Evolutionary conservation across 2,113 vertebrate species (phyloP), one percentile per base, ranked within the genome.

Genomic region (Xenus cinereus): DNA sequence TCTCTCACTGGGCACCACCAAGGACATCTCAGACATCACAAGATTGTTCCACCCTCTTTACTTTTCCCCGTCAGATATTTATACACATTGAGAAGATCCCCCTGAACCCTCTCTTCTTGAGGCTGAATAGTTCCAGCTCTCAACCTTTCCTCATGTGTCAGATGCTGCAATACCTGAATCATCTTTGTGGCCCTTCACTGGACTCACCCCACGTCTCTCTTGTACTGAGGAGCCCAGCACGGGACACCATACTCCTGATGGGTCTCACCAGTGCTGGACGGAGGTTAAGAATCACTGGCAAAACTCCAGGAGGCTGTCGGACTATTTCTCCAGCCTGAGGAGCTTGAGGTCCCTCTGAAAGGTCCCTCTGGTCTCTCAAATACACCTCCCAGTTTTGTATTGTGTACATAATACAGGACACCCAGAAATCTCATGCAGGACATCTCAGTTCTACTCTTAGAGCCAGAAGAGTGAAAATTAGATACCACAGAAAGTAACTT

Each of bases 401-500:
- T 68, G 2, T 33, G 13, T 53, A 9, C 12, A 6, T 37, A 67
- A 43, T 30, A 48, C 4, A 51, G 33, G 26, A 80, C 28, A 81
- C 16, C 8, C 46, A 54, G 32, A 43, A 56, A 33, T 43, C 43
- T 82, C 77, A 50, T 12, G 27, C 53, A 84, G 56, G 21, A 27
- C 20, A 54, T 77, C 56, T 86, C 35, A 81, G 27, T 78, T 84
- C n/a, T 39, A 17, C 28, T 45, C 11, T 24, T n/a, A n/a, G 15
- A 71, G 18, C 6, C 27, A 73, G 35, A 84, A 72, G 14, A 89
- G 43, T 79, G 82, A 94, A 77, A 94, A 82, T 84, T 51, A 76
- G 43, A 43, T 78, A 66, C 43, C 80, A 82, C 53, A 87, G 57
- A 76, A 87, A 63, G 84, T 78, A 95, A 84, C 62, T 95, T 95